Conservation (phyloP, 2,888 invertebrate genomes). For the Podotricha telesiphe region DNA sequence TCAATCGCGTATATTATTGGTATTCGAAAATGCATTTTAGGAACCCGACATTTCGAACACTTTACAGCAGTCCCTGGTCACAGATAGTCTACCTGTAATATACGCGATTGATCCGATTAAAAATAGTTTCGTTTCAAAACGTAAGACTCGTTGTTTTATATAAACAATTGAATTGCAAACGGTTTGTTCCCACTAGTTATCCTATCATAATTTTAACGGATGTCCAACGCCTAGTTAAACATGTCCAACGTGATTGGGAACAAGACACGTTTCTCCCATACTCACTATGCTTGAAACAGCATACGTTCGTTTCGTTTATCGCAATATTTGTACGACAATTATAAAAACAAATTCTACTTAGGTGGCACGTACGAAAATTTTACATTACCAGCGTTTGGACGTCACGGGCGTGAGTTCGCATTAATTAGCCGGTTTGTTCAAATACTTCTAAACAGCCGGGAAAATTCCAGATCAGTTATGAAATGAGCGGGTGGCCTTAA, state of each 20-base stretch:
- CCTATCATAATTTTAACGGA: not conserved
- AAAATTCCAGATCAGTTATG: conserved; percentile 59
- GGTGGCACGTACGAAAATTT: conserved; percentile 64
- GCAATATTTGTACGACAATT: conserved; percentile 67
- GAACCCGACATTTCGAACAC: too few species aligned
- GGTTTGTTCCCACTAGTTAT: conserved; percentile 1
- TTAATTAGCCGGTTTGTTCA: conserved; percentile 68
- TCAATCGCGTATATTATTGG: too few species aligned
- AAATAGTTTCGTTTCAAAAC: too few species aligned
- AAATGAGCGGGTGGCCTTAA: conserved; percentile 49
- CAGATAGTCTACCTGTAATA: too few species aligned
- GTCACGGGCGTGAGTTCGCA: conserved; percentile 68
- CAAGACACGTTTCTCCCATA: conserved; percentile 41
- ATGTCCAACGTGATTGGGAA: conserved; percentile 42
- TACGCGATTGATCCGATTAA: too few species aligned
- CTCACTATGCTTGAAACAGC: conserved; percentile 46
- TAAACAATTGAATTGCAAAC: not conserved
- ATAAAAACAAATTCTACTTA: conserved; percentile 62
- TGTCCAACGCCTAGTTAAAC: conserved; percentile 34
- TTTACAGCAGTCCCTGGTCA: too few species aligned
- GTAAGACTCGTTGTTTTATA: not conserved
- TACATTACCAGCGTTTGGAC: conserved; percentile 56
- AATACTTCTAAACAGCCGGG: conserved; percentile 57
- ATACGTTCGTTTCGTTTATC: conserved; percentile 50
- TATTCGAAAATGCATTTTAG: too few species aligned